Conservation (phyloP, 2,797 vertebrate species). For the Hipposideros larvatus region DNA sequence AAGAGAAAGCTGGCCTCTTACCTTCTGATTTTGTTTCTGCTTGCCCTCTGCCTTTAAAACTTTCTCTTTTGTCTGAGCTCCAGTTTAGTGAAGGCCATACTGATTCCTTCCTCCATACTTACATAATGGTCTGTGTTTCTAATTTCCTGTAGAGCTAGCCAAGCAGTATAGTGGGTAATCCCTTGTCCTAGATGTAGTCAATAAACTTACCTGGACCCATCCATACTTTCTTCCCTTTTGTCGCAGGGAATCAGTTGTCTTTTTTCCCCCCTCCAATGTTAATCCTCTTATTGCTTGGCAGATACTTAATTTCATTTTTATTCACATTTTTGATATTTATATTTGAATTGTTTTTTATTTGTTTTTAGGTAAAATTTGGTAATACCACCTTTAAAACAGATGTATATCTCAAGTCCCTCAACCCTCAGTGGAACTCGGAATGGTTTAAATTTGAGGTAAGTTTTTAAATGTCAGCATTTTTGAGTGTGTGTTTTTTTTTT, state of each 20-base stretch:
- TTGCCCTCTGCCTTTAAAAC: background rate
- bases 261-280: background rate
- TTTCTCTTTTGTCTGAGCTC: background rate
- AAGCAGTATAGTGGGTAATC: background rate
- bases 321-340: background rate
- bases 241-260: background rate
- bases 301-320: slow-evolving; percentile 33
- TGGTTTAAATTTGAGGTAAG: slow-evolving; percentile 99
- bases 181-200: background rate
- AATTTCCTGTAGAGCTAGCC: background rate
- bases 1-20: background rate
- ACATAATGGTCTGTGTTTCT: background rate
- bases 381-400: slow-evolving; percentile 99
- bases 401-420: slow-evolving; percentile 97
- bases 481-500: background rate
- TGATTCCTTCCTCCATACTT: background rate
- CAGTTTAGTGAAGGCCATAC: background rate
- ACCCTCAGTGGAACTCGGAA: slow-evolving; percentile 99
- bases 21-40: slow-evolving; percentile 26
- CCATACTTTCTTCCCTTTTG: background rate
- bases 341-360: slow-evolving; percentile 56
- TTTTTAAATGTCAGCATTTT: slow-evolving; percentile 10
- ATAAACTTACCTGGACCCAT: background rate
- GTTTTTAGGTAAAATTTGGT: slow-evolving; percentile 97
- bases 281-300: background rate